Base-by-base conservation (phyloP, 2,888 invertebrate species). In the Micropterix aruncella region DNA sequence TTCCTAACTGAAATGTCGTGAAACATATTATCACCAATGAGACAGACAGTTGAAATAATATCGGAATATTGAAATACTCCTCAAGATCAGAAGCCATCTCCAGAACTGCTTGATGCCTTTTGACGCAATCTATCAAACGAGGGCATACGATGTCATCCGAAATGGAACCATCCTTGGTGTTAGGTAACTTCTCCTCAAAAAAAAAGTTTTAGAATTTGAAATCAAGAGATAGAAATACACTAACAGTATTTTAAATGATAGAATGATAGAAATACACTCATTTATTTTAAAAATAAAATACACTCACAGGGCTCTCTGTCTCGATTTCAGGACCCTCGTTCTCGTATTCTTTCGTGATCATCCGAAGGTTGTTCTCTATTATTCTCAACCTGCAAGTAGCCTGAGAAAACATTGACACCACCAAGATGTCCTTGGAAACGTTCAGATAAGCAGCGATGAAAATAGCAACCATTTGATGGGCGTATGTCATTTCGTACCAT, bases 361-460 rank as follows among this genome's bases (percentile, higher is more conserved):
- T 60, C 45, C 52, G 57, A 37, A 73, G 53, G 0, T 63, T 52
- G 36, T 64, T 51, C 1, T 63, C 63, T 2, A 74, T 51, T n/a
- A 75, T 58, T 17, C 58, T 59, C 40, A 75, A 53, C 16, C 73
- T 64, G 36, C 67, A 71, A 3, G 63, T 57, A 49, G 66, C 65
- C 55, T 71, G 68, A 1, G 66, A 66, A 45, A 74, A 61, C 39
- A 74, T 56, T 0, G 66, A 57, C 1, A 66, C 61, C 37, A 66
- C 64, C 46, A 70, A 52, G 1, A 65, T 64, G 46, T 74, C 75
- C 47, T 72, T 66, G 47, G 62, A 62, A 1, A 74, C 63, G 55
- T 75, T 74, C 44, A 70, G 59, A 44, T 58, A 58, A 0, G 71
- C 74, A 1, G 69, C 66, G 16, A 70, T 52, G 27, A 60, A 55